A percentile compares a stretch with the other conserved stretches of the same genome.
Evolutionary conservation across 2,888 invertebrate genomes (phyloP).

Genomic region (Hirtodrosophila duncani): DNA sequence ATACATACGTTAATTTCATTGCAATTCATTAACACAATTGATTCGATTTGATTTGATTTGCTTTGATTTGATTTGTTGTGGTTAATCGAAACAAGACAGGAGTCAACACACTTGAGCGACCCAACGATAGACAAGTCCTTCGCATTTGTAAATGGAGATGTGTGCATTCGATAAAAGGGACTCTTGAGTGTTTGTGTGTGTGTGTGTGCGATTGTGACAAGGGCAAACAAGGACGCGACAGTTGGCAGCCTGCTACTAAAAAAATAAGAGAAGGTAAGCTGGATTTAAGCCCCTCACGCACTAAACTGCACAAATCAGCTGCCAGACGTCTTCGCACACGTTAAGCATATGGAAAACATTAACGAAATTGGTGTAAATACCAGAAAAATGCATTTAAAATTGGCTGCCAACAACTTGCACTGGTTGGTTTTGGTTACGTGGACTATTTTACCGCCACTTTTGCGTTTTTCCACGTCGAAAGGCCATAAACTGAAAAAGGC

Average conservation of each 20-base stretch:
- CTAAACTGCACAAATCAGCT: constrained; percentile 25
- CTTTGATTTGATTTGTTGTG: too few relatives aligned
- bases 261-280: too few relatives aligned
- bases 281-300: constrained; percentile 19
- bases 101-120: constrained; percentile 8
- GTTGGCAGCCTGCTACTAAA: constrained; percentile 7
- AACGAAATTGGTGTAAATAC: constrained; percentile 58
- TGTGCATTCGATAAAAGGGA: too few relatives aligned
- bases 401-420: constrained; percentile 17
- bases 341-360: constrained; percentile 52
- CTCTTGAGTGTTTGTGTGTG: not conserved
- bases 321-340: not conserved
- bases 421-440: constrained; percentile 2
- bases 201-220: constrained; percentile 1
- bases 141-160: too few relatives aligned
- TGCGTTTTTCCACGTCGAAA: constrained; percentile 50
- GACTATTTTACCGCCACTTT: constrained; percentile 2
- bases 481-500: constrained; percentile 58
- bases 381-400: constrained; percentile 60
- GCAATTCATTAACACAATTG: constrained; percentile 24
- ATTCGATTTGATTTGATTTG: constrained; percentile 26
- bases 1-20: constrained; percentile 16
- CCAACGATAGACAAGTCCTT: constrained; percentile 1
- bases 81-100: constrained; percentile 31
- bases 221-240: constrained; percentile 10